Conservation (phyloP, 2,113 vertebrate genomes). For the Pangasianodon hypophthalmus region DNA sequence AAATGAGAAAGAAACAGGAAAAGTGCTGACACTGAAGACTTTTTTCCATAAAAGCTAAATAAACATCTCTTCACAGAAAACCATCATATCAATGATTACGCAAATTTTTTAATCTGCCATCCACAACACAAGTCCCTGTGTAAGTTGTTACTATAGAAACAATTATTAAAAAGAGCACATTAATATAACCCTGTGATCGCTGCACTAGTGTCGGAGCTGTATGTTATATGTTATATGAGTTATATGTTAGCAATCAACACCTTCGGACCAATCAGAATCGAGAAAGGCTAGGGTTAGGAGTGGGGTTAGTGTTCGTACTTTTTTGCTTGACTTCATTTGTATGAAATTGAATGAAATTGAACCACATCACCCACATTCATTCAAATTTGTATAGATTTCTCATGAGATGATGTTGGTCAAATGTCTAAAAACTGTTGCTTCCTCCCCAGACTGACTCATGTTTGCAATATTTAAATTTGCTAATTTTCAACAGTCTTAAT, state of each 20-base stretch:
- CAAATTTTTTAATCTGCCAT: background rate
- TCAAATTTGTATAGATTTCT: too few species aligned
- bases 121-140: background rate
- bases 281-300: background rate
- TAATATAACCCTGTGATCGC: background rate
- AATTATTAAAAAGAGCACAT: background rate
- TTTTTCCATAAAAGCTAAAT: too few species aligned
- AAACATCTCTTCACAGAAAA: too few species aligned
- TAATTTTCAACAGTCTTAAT: too few species aligned
- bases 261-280: background rate
- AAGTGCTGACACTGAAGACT: too few species aligned
- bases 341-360: background rate
- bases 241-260: background rate
- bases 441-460: too few species aligned
- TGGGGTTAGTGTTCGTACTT: background rate
- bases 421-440: too few species aligned
- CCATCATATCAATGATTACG: too few species aligned
- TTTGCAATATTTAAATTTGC: too few species aligned
- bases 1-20: background rate
- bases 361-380: background rate
- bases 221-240: background rate
- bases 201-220: background rate
- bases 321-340: background rate
- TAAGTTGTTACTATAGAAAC: background rate
- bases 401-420: too few species aligned